These are phyloP conservation scores for Ondatra zibethicus DNA, from an alignment of 2,113 vertebrate species.

Conservation along the genomic window DNA sequence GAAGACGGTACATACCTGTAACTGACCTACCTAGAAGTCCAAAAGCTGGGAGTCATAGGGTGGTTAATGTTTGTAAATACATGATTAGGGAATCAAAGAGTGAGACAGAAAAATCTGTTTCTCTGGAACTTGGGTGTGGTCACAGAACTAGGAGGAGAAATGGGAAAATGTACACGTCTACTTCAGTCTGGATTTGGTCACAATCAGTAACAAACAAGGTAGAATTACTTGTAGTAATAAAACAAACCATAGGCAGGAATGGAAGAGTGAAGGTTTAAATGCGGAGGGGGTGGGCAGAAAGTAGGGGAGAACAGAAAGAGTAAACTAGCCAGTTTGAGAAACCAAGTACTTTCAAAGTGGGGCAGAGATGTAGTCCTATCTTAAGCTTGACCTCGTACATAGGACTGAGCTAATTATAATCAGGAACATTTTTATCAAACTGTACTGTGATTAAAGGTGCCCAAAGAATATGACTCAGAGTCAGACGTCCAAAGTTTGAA, in stretches of 20 bases:
- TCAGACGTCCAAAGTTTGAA: neutral
- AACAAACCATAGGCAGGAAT: neutral
- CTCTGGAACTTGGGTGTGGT: too few relatives aligned
- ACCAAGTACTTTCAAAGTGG: neutral
- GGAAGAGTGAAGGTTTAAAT: neutral
- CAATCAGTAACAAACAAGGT: too few relatives aligned
- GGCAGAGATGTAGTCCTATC: neutral
- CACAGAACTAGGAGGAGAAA: neutral
- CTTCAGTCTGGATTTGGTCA: too few relatives aligned
- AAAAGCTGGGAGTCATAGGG: neutral
- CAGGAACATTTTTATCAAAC: neutral
- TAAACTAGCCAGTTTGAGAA: neutral
- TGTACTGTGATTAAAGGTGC: neutral
- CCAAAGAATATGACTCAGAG: neutral
- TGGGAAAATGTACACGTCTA: too few relatives aligned
- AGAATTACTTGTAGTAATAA: neutral
- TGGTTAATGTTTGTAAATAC: neutral
- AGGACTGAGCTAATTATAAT: neutral
- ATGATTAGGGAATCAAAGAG: neutral
- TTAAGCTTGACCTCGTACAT: neutral
- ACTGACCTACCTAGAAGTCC: neutral
- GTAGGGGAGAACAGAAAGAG: neutral
- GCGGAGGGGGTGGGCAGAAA: fast-evolving
- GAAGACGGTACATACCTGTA: neutral
- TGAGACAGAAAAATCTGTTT: neutral